Conservation (phyloP, 2,888 invertebrate species). For the Saturnia pavonia region DNA sequence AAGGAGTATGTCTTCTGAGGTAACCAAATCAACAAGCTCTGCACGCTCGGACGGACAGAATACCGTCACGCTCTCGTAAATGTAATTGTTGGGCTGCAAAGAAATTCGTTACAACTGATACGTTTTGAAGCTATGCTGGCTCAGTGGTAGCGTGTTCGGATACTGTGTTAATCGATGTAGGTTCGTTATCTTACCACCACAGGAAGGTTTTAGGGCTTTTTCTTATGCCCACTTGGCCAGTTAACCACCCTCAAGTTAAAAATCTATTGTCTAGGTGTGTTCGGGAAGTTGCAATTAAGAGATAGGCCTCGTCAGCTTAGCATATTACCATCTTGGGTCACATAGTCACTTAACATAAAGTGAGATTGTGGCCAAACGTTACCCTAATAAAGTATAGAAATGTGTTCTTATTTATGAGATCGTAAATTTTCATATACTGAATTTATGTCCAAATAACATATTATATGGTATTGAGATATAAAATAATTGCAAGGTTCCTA, state of each 20-base stretch:
- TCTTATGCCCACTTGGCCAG: too few species aligned
- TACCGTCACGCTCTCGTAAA: slow-evolving; percentile 92
- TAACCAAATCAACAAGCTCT: slow-evolving; percentile 86
- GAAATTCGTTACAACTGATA: neutral
- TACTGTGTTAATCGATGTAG: too few species aligned
- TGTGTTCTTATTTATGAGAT: too few species aligned
- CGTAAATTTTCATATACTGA: too few species aligned
- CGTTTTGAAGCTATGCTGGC: neutral
- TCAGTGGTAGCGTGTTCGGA: too few species aligned
- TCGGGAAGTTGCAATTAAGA: neutral
- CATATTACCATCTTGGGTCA: too few species aligned
- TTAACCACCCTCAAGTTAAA: neutral
- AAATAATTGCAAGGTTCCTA: neutral
- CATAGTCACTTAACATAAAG: neutral
- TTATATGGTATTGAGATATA: too few species aligned
- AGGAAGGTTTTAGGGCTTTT: too few species aligned
- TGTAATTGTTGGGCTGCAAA: slow-evolving; percentile 88
- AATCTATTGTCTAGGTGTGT: neutral
- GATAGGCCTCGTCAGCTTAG: too few species aligned
- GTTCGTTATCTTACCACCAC: too few species aligned
- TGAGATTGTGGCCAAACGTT: neutral
- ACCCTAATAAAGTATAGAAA: neutral
- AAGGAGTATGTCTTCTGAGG: slow-evolving; percentile 88
- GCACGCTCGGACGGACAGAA: slow-evolving; percentile 91
- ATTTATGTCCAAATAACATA: too few species aligned